Evolutionary conservation across 2,888 invertebrate species (phyloP).

Genomic region (Parnassius mnemosyne): DNA sequence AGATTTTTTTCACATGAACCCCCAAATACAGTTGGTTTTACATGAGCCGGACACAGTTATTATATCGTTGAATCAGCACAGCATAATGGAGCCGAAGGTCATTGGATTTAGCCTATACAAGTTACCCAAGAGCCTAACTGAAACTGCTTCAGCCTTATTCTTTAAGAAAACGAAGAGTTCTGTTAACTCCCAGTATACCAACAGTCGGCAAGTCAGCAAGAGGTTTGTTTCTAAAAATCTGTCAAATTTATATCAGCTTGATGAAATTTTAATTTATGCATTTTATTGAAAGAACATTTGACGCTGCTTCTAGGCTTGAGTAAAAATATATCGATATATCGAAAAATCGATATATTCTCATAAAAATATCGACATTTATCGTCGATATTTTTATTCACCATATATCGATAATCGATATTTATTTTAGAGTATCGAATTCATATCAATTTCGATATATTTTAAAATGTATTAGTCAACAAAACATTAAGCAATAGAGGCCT

Average conservation of each 20-base stretch:
- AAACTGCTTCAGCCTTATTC: slow-evolving; percentile 88
- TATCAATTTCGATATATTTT: no score
- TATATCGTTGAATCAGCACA: slow-evolving; percentile 93
- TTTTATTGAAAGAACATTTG: background rate
- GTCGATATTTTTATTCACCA: no score
- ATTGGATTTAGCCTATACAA: slow-evolving; percentile 94
- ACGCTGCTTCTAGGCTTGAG: no score
- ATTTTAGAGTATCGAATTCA: no score
- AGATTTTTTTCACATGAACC: slow-evolving; percentile 96
- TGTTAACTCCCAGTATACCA: slow-evolving; percentile 94
- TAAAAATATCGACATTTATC: no score
- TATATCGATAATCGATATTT: no score
- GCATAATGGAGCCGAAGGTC: slow-evolving; percentile 95
- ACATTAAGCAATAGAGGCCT: no score
- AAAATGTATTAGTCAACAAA: no score
- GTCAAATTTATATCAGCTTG: no score
- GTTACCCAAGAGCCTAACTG: slow-evolving; percentile 84
- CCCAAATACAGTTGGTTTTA: slow-evolving; percentile 90
- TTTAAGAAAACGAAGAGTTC: slow-evolving; percentile 93
- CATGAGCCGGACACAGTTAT: slow-evolving; percentile 84
- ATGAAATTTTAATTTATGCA: background rate
- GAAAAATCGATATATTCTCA: no score
- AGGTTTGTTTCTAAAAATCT: slow-evolving; percentile 45
- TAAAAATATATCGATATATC: no score
- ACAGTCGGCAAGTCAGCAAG: slow-evolving; percentile 90